Evolutionary conservation across 2,888 invertebrate species (phyloP), one percentile per base, ranked within the genome.

Genomic region (Drosophila merina): DNA sequence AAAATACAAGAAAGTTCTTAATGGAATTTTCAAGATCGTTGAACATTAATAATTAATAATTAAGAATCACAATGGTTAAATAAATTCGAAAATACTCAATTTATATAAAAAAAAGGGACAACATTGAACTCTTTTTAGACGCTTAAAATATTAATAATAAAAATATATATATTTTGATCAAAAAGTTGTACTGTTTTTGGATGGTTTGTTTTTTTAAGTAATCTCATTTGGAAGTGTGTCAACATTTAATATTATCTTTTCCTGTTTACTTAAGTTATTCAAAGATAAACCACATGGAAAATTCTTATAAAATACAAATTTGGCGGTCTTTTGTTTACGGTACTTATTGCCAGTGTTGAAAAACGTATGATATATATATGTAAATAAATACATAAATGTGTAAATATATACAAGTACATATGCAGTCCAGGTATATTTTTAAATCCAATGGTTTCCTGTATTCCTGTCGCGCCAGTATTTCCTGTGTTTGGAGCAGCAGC

Each of bases 391-490:
- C 8, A 6, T 8, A 4, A 33, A 9, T 31, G 28, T 28, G 28
- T 14, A 28, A 14, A 9, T 30, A 45, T 45, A 62, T 36, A 36
- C 9, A 9, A 12, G 4, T 2, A 25, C 5, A 12, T 26, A 26
- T 40, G 40, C 14, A 8, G 2, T 4, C 7, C 12, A 40, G 12
- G 20, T 20, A 6, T 8, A 20, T 6, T n/a, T 40, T 40, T 12
- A 40, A 40, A 40, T 8, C 40, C 14, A 40, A 3, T 40, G 40
- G 14, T 40, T 40, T 5, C 40, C 40, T 7, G 40, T 40, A 4
- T 40, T 40, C 3, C 40, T 40, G 40, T 40, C 40, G 3, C 40
- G 40, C 40, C 40, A 40, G 14, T 40, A 40, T 14, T 14, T 40
- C 0, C 40, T 8, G 40, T 40, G 14, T 14, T 40, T 40, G 40